Evolutionary conservation across 2,797 vertebrate species (phyloP).

Genomic region (Platalea minor): DNA sequence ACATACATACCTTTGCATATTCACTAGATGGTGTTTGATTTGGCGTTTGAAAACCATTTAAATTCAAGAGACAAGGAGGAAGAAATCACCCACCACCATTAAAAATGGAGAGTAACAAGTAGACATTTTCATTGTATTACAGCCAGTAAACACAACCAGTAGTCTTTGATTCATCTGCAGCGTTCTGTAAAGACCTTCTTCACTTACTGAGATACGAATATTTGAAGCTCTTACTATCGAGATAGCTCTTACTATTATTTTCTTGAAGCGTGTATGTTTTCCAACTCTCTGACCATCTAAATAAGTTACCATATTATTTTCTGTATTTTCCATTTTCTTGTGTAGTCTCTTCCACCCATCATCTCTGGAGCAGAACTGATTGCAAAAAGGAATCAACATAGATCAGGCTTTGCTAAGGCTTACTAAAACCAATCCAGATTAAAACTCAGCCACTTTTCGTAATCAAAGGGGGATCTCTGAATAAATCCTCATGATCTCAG

Average conservation of each 20-base stretch:
- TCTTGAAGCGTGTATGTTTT: neutral
- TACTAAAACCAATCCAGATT: neutral
- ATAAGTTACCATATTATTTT: neutral
- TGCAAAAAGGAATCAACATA: neutral
- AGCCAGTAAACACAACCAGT: neutral
- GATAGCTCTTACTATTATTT: neutral
- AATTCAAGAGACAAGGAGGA: neutral
- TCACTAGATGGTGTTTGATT: neutral
- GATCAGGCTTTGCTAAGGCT: neutral
- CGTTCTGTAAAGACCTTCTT: neutral
- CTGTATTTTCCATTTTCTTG: neutral
- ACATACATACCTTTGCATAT: neutral
- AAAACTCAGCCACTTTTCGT: neutral
- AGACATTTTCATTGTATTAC: neutral
- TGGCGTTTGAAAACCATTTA: slow-evolving; percentile 6
- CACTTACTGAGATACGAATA: neutral
- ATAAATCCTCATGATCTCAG: neutral
- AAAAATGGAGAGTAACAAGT: neutral
- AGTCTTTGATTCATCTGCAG: neutral
- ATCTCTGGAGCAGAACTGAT: neutral
- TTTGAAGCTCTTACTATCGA: neutral
- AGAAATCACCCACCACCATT: neutral
- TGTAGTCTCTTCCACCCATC: neutral
- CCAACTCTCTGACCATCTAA: neutral
- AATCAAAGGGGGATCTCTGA: neutral